phyloP scores from a whole-genome alignment of 2,888 invertebrate genomes.

The Rhingia campestris region DNA sequence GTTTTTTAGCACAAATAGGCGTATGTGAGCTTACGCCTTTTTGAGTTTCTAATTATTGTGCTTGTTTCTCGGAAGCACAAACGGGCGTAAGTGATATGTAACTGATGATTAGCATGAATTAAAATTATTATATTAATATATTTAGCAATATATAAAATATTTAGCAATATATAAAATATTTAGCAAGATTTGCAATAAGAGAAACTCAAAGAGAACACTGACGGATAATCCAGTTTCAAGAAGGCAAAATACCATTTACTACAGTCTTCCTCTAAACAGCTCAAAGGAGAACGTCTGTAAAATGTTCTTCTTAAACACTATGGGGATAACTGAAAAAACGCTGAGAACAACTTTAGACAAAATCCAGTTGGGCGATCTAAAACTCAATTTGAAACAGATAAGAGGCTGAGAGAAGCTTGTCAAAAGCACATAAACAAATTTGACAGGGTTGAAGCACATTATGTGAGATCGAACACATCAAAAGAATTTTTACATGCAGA shows the following conservation, averaged over 20 bases:
- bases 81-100: background rate
- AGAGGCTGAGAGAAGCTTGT: conserved; percentile 6
- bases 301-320: conserved; percentile 3
- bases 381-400: conserved; percentile 6
- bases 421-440: background rate
- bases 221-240: too few relatives aligned
- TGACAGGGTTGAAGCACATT: conserved; percentile 1
- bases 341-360: conserved; percentile 6
- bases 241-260: conserved; percentile 8
- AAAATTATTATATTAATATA: background rate
- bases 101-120: too few relatives aligned
- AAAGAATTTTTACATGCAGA: background rate
- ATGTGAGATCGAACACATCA: background rate
- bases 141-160: background rate
- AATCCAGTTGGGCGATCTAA: conserved; percentile 2
- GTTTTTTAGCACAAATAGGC: background rate
- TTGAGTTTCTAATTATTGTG: conserved; percentile 1
- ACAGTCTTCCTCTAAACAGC: conserved; percentile 1
- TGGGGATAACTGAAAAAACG: conserved; percentile 8
- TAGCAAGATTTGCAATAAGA: background rate
- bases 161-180: background rate
- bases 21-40: conserved; percentile 6
- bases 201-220: conserved; percentile 7
- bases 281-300: conserved; percentile 5
- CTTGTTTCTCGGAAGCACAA: too few relatives aligned